Percentiles rank a stretch among this genome's conserved stretches.
phyloP scores from a whole-genome alignment of 1,140 invertebrate species.

The Lepidurus apus region DNA sequence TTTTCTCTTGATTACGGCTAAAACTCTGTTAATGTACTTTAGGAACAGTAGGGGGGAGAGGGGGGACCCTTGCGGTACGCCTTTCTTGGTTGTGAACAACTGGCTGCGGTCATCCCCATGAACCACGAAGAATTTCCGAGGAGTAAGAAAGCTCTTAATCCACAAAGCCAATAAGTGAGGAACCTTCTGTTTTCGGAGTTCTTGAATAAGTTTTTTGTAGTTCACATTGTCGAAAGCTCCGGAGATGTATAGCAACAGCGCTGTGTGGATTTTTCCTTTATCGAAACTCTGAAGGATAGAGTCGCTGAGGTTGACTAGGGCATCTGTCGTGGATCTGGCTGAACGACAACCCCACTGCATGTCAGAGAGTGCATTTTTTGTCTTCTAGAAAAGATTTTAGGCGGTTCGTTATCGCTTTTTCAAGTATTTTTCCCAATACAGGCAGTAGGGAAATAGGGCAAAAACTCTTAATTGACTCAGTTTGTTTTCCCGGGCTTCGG shows the following conservation, averaged over 20 bases:
- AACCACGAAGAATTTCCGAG: background rate
- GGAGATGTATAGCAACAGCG: background rate
- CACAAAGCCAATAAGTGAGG: background rate
- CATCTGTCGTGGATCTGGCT: background rate
- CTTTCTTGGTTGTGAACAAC: background rate
- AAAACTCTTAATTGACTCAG: background rate
- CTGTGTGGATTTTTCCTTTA: background rate
- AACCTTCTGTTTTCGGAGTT: background rate
- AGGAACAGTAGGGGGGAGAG: conserved; percentile 22
- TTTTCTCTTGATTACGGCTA: conserved; percentile 4
- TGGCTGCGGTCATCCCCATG: background rate
- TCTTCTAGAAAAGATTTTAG: background rate
- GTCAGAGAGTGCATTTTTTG: background rate
- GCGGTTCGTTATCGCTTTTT: background rate
- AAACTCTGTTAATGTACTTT: background rate
- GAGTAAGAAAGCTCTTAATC: background rate
- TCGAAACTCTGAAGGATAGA: background rate
- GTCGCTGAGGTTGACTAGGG: background rate
- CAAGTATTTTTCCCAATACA: background rate
- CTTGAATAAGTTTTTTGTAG: background rate
- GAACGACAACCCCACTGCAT: background rate
- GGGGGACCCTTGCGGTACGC: conserved; percentile 15
- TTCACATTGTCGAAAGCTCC: conserved; percentile 22
- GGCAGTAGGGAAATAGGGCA: background rate
- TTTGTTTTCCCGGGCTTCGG: conserved; percentile 10